These are phyloP conservation scores for Anisognathus igniventris DNA, from an alignment of 2,797 vertebrate species.

Conservation along the genomic window DNA sequence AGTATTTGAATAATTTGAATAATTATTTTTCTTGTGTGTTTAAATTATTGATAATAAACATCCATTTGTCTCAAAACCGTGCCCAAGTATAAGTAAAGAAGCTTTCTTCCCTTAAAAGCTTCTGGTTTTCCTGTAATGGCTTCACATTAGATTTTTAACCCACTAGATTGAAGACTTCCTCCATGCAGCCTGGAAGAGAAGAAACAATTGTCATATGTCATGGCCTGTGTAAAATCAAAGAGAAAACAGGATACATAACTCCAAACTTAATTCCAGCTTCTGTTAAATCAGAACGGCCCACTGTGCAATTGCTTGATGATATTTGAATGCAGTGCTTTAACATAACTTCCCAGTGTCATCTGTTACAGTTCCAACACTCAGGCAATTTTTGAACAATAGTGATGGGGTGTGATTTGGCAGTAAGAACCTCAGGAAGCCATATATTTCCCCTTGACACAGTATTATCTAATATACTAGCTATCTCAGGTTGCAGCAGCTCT, in stretches of 20 bases:
- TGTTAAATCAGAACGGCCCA: background rate
- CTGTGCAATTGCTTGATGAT: background rate
- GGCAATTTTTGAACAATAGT: background rate
- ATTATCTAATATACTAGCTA: constrained; percentile 15
- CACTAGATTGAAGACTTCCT: background rate
- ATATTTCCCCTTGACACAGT: background rate
- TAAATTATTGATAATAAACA: background rate
- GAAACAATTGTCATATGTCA: background rate
- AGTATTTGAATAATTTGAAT: background rate
- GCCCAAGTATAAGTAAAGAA: background rate
- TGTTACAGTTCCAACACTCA: background rate
- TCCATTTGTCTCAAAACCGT: background rate
- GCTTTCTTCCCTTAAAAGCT: background rate
- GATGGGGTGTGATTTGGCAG: constrained; percentile 22
- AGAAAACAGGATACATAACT: background rate
- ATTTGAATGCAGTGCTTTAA: background rate
- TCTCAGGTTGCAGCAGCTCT: constrained; percentile 1
- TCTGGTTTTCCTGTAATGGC: background rate
- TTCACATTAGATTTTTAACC: background rate
- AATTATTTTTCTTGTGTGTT: background rate
- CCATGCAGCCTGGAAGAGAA: background rate
- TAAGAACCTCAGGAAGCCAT: background rate
- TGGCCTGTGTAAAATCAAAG: background rate
- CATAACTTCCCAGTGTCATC: background rate
- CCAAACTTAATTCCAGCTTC: background rate